These are phyloP conservation scores for Liolophura sinensis DNA, from an alignment of 1,140 invertebrate species.

Conservation along the genomic window DNA sequence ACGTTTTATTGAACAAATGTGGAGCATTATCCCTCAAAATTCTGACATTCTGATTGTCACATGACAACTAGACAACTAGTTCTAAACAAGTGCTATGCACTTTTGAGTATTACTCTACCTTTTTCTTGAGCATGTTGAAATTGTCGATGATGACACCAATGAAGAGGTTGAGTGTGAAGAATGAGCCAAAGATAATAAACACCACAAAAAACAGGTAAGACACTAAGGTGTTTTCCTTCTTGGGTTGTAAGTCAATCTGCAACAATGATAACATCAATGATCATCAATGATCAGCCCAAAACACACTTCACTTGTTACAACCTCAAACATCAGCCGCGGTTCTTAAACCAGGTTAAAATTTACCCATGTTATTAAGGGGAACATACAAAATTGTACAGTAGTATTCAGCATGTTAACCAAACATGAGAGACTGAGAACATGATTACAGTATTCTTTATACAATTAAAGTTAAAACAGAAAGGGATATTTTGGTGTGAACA, in stretches of 20 bases:
- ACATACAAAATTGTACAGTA: too few species aligned
- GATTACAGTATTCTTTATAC: too few species aligned
- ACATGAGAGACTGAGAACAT: too few species aligned
- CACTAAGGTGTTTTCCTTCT: constrained; percentile 90
- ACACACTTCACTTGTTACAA: background rate
- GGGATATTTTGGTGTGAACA: too few species aligned
- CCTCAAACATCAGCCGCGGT: background rate
- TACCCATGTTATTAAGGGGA: too few species aligned
- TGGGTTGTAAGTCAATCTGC: constrained; percentile 80
- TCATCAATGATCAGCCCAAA: background rate
- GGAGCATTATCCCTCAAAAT: too few species aligned
- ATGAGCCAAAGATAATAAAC: constrained; percentile 95
- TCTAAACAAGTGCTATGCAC: too few species aligned
- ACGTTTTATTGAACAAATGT: too few species aligned
- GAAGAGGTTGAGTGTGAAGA: constrained; percentile 96
- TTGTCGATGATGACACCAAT: constrained; percentile 98
- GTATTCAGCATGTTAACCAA: too few species aligned
- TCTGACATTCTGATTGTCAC: too few species aligned
- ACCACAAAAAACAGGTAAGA: constrained; percentile 98
- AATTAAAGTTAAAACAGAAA: too few species aligned
- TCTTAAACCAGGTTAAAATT: background rate
- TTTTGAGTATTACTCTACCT: constrained; percentile 56
- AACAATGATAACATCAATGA: constrained; percentile 6
- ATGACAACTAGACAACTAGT: too few species aligned
- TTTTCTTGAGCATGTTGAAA: constrained; percentile 99